A percentile compares a stretch with the other conserved stretches of the same genome.
These are phyloP conservation scores for Dendrolimus pini DNA, from an alignment of 2,888 invertebrate species.

Conservation along the genomic window DNA sequence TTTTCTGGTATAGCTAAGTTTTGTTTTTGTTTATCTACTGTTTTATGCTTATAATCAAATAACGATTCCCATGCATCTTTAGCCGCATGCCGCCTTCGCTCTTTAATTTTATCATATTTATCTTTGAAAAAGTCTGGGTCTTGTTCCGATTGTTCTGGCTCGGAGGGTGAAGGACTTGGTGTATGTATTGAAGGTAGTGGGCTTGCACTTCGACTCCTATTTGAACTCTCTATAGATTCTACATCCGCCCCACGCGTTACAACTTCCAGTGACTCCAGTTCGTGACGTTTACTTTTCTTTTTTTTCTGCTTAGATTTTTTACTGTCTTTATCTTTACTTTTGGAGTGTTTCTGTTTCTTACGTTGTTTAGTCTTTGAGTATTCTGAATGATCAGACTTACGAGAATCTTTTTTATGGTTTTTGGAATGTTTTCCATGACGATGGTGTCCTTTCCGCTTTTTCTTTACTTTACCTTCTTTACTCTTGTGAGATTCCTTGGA, in stretches of 20 bases:
- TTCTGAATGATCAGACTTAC: slow-evolving; percentile 41
- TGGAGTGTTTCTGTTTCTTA: slow-evolving; percentile 52
- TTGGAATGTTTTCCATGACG: slow-evolving; percentile 70
- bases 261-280: slow-evolving; percentile 27
- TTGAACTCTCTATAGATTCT: slow-evolving; percentile 59
- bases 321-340: slow-evolving; percentile 59
- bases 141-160: slow-evolving; percentile 24
- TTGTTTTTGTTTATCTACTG: slow-evolving; percentile 52
- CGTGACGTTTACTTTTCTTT: slow-evolving; percentile 58
- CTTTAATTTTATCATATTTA: slow-evolving; percentile 79
- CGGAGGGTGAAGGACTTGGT: slow-evolving; percentile 54
- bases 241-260: slow-evolving; percentile 37
- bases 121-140: slow-evolving; percentile 70
- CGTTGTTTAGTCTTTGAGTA: slow-evolving; percentile 45
- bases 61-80: slow-evolving; percentile 67
- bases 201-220: slow-evolving; percentile 60
- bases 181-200: slow-evolving; percentile 66
- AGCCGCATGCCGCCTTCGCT: slow-evolving; percentile 73
- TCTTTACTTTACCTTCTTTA: slow-evolving; percentile 56
- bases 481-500: slow-evolving; percentile 59
- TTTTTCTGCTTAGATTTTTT: slow-evolving; percentile 70
- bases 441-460: slow-evolving; percentile 64
- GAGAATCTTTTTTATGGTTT: slow-evolving; percentile 52
- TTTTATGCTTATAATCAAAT: slow-evolving; percentile 61
- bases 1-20: slow-evolving; percentile 53